Evolutionary conservation across 1,140 invertebrate species (phyloP), one percentile per base, ranked within the genome.

Genomic region (Acromyrmex charruanus): DNA sequence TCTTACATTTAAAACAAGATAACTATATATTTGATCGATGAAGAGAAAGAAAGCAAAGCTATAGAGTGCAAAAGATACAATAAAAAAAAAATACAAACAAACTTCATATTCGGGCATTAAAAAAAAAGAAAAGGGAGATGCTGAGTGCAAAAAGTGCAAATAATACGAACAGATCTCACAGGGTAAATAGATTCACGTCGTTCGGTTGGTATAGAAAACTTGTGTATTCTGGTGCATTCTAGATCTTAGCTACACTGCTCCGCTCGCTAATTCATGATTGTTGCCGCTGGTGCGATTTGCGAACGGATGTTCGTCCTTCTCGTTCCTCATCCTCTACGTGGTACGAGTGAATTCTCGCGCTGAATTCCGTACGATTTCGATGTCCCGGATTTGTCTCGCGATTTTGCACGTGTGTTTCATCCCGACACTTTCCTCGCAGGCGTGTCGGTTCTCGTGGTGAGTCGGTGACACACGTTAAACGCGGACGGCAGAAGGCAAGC

Each of bases 251-350:
- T 35, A 44, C 35, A 35, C 65, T 68, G 65, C n/a, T 68, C 0
- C 35, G 65, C 39, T 49, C 39, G 39, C 5, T 51, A 39, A 69
- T 69, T 69, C 66, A 39, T 7, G 66, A 28, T 16, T 69, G 66
- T 69, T 28, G 39, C 14, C 66, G 39, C 21, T 14, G 44, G 39
- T 69, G 39, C 66, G 66, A 44, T 35, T 35, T 35, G 39, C 7
- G 39, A 44, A 69, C 14, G n/a, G 21, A 71, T 1, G 6, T 51
- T 49, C 44, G 6, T 69, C 31, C 21, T 71, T 71, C 4, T 16
- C 68, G 44, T 71, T 71, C 6, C 16, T 25, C 16, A 25, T 16
- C 10, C 31, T 39, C 12, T 71, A 44, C 68, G 39, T 68, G 65
- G 35, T 35, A 68, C 35, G n/a, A 68, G n/a, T 68, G 35, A 25